These are phyloP conservation scores for Diorhabda carinulata DNA, from an alignment of 1,140 invertebrate genomes.

Conservation along the genomic window DNA sequence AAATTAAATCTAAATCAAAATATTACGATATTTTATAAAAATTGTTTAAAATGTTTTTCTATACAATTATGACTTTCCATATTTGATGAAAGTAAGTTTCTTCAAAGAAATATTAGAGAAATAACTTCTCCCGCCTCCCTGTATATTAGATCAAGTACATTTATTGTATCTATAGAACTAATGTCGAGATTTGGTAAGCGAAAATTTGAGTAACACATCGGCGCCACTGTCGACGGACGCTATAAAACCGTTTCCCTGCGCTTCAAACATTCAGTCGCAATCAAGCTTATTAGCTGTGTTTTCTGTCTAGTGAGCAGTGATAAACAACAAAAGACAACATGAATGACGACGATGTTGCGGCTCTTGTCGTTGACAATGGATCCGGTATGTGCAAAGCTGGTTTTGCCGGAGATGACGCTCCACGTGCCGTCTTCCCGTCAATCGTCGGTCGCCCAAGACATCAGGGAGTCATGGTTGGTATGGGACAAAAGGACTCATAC, in stretches of 20 bases:
- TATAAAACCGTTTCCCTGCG: slow-evolving; percentile 31
- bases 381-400: slow-evolving; percentile 97
- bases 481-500: slow-evolving; percentile 35
- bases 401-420: slow-evolving; percentile 93
- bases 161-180: slow-evolving; percentile 7
- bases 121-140: background rate
- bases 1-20: no score
- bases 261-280: slow-evolving; percentile 35
- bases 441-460: slow-evolving; percentile 90
- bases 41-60: no score
- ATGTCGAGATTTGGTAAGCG: slow-evolving; percentile 21
- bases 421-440: slow-evolving; percentile 90
- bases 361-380: slow-evolving; percentile 85
- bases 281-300: slow-evolving; percentile 37
- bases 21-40: no score
- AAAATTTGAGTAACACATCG: slow-evolving; percentile 10
- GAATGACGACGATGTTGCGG: slow-evolving; percentile 86
- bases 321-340: slow-evolving; percentile 55
- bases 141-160: background rate
- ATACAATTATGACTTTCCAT: no score
- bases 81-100: no score
- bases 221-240: slow-evolving; percentile 29
- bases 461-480: slow-evolving; percentile 93
- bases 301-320: slow-evolving; percentile 42
- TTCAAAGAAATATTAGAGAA: no score